These are phyloP conservation scores for Ruditapes philippinarum DNA, from an alignment of 1,140 invertebrate genomes.

Conservation along the genomic window DNA sequence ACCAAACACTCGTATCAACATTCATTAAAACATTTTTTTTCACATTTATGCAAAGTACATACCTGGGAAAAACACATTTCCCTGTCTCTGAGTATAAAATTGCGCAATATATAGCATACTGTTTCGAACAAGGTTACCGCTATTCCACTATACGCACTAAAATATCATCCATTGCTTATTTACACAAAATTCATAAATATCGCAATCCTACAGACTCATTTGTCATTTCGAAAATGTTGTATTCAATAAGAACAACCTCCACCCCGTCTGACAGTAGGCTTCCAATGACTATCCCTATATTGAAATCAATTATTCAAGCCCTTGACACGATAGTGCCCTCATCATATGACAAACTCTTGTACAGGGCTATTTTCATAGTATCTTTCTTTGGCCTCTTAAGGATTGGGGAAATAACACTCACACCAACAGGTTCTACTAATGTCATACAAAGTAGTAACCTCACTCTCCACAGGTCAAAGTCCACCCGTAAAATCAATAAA, in stretches of 20 bases:
- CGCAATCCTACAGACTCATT: background rate
- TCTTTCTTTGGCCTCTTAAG: constrained; percentile 10
- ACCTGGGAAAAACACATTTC: background rate
- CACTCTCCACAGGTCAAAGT: too few species aligned
- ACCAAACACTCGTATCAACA: constrained; percentile 27
- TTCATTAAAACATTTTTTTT: background rate
- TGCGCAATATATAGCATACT: constrained; percentile 24
- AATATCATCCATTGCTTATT: background rate
- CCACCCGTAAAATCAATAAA: too few species aligned
- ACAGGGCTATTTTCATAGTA: background rate
- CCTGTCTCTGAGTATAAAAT: background rate
- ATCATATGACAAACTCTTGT: background rate
- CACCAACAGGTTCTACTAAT: background rate
- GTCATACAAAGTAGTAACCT: too few species aligned
- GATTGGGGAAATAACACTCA: background rate
- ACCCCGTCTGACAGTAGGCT: background rate
- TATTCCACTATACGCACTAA: background rate
- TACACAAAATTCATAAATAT: constrained; percentile 18
- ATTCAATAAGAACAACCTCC: background rate
- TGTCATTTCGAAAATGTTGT: constrained; percentile 7
- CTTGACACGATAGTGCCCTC: background rate
- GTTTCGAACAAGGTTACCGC: background rate
- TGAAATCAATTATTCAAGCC: background rate
- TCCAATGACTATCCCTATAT: background rate
- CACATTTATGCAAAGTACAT: background rate